Base-by-base conservation (phyloP, 2,797 vertebrate genomes). In the Dryobates pubescens region DNA sequence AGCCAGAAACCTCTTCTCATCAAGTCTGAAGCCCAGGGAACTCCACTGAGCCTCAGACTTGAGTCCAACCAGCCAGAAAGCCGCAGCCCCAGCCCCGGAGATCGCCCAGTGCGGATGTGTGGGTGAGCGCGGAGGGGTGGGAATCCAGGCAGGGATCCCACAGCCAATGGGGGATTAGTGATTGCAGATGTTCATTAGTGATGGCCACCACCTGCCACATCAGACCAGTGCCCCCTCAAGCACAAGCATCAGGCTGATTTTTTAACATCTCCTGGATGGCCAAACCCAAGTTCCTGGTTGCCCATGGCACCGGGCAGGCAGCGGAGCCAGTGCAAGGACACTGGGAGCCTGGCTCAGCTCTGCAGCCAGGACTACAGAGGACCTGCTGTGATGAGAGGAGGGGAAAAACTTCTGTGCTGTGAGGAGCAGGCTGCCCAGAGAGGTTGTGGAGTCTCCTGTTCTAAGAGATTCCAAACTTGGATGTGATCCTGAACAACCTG, bases 81-180 rank as follows among this genome's bases (percentile, higher is more conserved):
- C 88, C 95, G 91, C 89, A 57, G 22, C 88, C 95, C 92, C 89
- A 57, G 22, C 73, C 62, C 47, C 79, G 76, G 75, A 68, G 80
- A 86, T 73, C 0, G 3, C 86, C 78, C 89, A 0, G 32, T 9
- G 77, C 81, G 84, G 86, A 91, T 75, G 91, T 38, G 84, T 81
- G 29, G 59, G 70, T 54, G 74, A 86, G 80, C 1, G 86, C 88
- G 6, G 90, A 77, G 94, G 88, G 88, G 24, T 17, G 89, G 95
- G 94, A 92, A 94, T 89, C 90, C 96, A 53, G 89, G 82, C 92
- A 83, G 80, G 94, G 88, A 88, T 20, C 65, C 96, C 90, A 9
- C 74, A 85, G 96, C 80, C 24, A 43, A 85, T 54, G 58, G 1
- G 1, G 73, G 43, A 97, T 96, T 95, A 92, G 94, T 82, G 92